Percentiles rank a stretch among this genome's conserved stretches.
phyloP scores from a whole-genome alignment of 2,888 invertebrate genomes.

The Marasmarcha lunaedactyla region DNA sequence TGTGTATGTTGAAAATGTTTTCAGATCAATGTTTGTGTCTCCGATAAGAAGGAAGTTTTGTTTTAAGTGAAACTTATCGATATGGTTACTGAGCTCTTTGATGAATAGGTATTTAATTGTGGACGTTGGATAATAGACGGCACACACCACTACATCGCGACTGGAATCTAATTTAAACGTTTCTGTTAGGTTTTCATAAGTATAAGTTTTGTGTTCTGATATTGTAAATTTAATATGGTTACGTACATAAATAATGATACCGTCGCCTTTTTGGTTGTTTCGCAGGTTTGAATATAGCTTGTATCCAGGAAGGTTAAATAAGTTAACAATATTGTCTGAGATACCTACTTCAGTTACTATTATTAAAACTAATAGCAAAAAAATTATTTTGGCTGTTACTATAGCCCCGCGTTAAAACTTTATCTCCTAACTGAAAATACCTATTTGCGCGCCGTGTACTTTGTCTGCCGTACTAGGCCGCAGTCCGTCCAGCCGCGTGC shows the following conservation, averaged over 20 bases:
- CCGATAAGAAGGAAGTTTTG: conserved; percentile 5
- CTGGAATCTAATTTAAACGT: not conserved
- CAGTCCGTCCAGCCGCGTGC: too few species aligned
- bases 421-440: too few species aligned
- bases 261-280: conserved; percentile 3
- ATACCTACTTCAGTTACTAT: conserved; percentile 5
- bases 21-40: conserved; percentile 11
- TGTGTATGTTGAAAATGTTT: conserved; percentile 5
- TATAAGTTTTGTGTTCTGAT: conserved; percentile 1
- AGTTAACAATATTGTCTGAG: not conserved
- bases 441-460: too few species aligned
- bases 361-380: conserved; percentile 5
- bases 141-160: conserved; percentile 7
- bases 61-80: not conserved
- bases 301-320: conserved; percentile 8
- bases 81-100: conserved; percentile 4
- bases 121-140: conserved; percentile 11
- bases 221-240: conserved; percentile 3
- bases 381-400: too few species aligned
- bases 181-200: conserved; percentile 4
- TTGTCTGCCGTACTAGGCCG: too few species aligned
- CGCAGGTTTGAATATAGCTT: conserved; percentile 10
- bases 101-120: conserved; percentile 9
- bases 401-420: too few species aligned
- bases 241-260: conserved; percentile 9